Conservation (phyloP, 23 tunicate genomes). For the Ascidia mentula region DNA sequence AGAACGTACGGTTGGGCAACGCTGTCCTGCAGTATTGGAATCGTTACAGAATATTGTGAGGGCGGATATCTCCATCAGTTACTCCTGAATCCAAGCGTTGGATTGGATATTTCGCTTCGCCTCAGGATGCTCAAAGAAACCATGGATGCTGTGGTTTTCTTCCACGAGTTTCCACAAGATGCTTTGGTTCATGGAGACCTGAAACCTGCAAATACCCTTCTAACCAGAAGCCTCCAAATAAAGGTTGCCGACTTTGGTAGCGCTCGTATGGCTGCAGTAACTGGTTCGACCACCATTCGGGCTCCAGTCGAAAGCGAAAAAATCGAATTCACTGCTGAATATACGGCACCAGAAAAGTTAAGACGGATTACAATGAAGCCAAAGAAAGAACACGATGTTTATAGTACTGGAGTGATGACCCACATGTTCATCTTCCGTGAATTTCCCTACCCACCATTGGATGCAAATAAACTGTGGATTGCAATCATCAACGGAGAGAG, state of each 20-base stretch:
- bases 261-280: neutral
- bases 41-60: neutral
- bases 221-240: neutral
- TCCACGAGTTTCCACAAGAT: neutral
- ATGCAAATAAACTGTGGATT: neutral
- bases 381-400: neutral
- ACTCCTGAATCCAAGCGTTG: neutral
- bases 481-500: slow-evolving; percentile 3
- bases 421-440: neutral
- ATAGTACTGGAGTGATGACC: neutral
- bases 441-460: neutral
- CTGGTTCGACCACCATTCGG: neutral
- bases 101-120: neutral
- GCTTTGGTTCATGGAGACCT: neutral
- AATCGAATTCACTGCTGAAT: neutral
- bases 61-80: neutral
- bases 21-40: neutral
- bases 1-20: neutral
- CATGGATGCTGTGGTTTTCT: neutral
- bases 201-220: neutral
- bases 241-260: neutral
- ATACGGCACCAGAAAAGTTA: neutral
- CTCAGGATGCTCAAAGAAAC: neutral
- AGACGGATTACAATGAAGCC: neutral
- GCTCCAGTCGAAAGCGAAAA: neutral